These are phyloP conservation scores for Pachyrhynchus sulphureomaculatus DNA, from an alignment of 1,140 invertebrate genomes.

Conservation along the genomic window DNA sequence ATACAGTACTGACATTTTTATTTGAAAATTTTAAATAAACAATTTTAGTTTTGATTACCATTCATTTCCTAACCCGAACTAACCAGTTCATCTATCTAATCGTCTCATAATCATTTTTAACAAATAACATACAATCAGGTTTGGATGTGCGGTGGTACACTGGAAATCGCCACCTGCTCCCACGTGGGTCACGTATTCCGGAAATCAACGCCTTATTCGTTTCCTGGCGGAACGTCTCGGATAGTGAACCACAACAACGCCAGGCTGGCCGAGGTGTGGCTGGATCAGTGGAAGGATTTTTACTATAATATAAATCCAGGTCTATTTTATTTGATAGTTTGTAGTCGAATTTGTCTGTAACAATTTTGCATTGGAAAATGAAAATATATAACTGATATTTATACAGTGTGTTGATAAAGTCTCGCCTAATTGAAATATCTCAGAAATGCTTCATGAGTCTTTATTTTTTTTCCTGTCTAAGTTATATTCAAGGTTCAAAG, in stretches of 20 bases:
- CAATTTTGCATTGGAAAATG: no score
- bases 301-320: constrained; percentile 98
- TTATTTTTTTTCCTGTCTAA: no score
- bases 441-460: no score
- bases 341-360: not conserved
- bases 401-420: no score
- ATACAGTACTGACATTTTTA: no score
- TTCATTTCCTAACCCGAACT: no score
- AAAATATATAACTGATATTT: no score
- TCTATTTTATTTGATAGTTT: constrained; percentile 47
- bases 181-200: constrained; percentile 98
- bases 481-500: no score
- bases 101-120: constrained; percentile 9
- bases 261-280: constrained; percentile 93
- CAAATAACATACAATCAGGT: constrained; percentile 65
- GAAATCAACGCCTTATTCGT: constrained; percentile 98
- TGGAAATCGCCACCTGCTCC: constrained; percentile 97
- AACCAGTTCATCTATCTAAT: no score
- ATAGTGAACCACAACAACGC: constrained; percentile 99
- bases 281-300: constrained; percentile 97
- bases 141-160: constrained; percentile 95
- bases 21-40: no score
- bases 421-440: no score
- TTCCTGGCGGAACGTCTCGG: constrained; percentile 96
- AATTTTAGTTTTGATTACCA: no score